Base-by-base conservation (phyloP, 2,113 vertebrate genomes). In the Chrysochloris asiatica region DNA sequence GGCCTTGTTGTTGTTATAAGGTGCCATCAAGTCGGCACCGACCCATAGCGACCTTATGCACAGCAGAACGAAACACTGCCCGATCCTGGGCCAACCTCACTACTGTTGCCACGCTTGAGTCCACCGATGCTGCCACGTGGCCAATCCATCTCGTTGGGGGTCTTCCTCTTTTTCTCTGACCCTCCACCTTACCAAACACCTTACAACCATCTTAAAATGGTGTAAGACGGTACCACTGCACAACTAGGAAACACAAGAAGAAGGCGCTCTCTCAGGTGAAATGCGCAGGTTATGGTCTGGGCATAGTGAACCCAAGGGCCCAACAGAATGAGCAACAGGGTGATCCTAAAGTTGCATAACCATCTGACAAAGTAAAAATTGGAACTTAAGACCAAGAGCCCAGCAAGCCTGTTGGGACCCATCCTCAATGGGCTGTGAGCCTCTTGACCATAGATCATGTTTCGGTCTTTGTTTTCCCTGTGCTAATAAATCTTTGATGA, bases 301-400 rank as follows among this genome's bases (percentile, higher is more conserved):
- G 21, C 2, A 5, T 4, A 16, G 14, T 1, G n/a, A 65, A 26
- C 56, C 22, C 52, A 8, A 24, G 67, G 72, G 1, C 19, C 1
- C 13, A 19, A 16, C 1, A 2, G 28, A 21, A 19, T 2, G 0
- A 17, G 28, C 14, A 47, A 41, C 56, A 8, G 12, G 54, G n/a
- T 33, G 33, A 33, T 1, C 30, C 21, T 10, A 36, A 12, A 72
- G 50, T 4, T 43, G 54, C 38, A 28, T 38, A 10, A 48, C 76
- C 17, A 28, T 33, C 33, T 1, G 0, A 65, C 50, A 3, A 59
- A 41, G n/a, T 48, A 22, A 82, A 82, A 45, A 48, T 0, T 1
- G 16, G 72, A 41, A 41, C 63, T 36, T 21, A n/a, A 36, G 45
- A 69, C 10, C 59, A 28, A 83, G 48, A 86, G 22, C 26, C 4